Conservation (phyloP, 2,888 invertebrate genomes). For the Scaptomyza reducta region DNA sequence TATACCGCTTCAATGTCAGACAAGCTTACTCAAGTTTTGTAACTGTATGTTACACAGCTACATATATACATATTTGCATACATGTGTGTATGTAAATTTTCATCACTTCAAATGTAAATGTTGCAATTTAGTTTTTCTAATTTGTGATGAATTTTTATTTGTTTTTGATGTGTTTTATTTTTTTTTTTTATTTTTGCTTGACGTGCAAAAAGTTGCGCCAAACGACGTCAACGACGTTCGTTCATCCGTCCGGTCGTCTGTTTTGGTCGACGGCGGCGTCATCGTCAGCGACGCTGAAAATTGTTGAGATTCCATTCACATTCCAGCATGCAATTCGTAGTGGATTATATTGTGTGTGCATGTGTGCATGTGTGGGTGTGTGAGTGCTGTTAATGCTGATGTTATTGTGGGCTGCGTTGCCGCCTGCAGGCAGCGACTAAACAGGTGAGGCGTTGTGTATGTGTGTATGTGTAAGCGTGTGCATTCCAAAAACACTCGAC, state of each 20-base stretch:
- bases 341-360: conserved; percentile 59
- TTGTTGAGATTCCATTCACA: conserved; percentile 83
- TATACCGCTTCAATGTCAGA: conserved; percentile 69
- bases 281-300: conserved; percentile 81
- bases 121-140: conserved; percentile 51
- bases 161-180: conserved; percentile 4
- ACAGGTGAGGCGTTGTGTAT: conserved; percentile 70
- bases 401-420: conserved; percentile 49
- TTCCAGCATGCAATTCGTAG: conserved; percentile 83
- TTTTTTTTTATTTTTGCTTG: conserved; percentile 27
- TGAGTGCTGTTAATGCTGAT: conserved; percentile 42
- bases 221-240: conserved; percentile 43
- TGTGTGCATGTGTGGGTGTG: conserved; percentile 33
- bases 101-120: conserved; percentile 40
- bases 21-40: conserved; percentile 52
- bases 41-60: conserved; percentile 25
- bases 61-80: conserved; percentile 6
- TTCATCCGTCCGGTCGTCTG: conserved; percentile 1
- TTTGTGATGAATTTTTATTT: conserved; percentile 38
- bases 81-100: conserved; percentile 8
- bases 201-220: conserved; percentile 62
- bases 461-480: conserved; percentile 60
- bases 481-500: conserved; percentile 69
- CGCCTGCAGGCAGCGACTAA: conserved; percentile 60
- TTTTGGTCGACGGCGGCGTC: conserved; percentile 66